Evolutionary conservation across 2,797 vertebrate genomes (phyloP), one percentile per base, ranked within the genome.

Genomic region (Eulemur coronatus): DNA sequence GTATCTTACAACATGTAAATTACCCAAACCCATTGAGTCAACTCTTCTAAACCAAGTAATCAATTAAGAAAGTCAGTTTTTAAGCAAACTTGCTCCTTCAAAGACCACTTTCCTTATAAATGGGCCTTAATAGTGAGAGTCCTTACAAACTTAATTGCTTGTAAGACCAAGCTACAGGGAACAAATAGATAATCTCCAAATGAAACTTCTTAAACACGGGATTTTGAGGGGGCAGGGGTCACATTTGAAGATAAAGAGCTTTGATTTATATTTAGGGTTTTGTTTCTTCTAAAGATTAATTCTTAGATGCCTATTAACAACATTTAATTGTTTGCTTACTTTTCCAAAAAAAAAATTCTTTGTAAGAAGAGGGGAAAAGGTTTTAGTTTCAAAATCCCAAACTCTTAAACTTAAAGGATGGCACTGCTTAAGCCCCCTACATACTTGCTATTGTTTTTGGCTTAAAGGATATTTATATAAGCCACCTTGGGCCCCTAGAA

Each of bases 301-400:
- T 95, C 85, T 78, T 70, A 65, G 92, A 89, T 33, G 30, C 14
- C 24, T 86, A 63, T 63, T 89, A 69, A 65, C 7, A 88, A 65
- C 35, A 57, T 46, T 76, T 79, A 86, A 88, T 84, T 89, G 26
- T 57, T 94, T 85, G 46, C 72, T 73, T 95, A 17, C 30, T 57
- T 96, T 84, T 52, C 48, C 33, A 30, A 70, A 75, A 11, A 75
- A 7, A 38, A 30, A 43, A 79, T 35, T 86, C 4, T 81, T 78
- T 30, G 10, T 82, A 73, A 93, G 43, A 15, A 20, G 8, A 13
- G 43, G 52, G 22, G 50, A 86, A 35, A 92, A 73, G 26, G 0
- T 80, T 94, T 96, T 72, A 18, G 48, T 87, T 95, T 94, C 87
- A 89, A 96, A 72, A 85, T 65, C 17, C 57, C 72, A 82, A 91